These are phyloP conservation scores for Tipula helvola DNA, from an alignment of 2,888 invertebrate species.

Conservation along the genomic window DNA sequence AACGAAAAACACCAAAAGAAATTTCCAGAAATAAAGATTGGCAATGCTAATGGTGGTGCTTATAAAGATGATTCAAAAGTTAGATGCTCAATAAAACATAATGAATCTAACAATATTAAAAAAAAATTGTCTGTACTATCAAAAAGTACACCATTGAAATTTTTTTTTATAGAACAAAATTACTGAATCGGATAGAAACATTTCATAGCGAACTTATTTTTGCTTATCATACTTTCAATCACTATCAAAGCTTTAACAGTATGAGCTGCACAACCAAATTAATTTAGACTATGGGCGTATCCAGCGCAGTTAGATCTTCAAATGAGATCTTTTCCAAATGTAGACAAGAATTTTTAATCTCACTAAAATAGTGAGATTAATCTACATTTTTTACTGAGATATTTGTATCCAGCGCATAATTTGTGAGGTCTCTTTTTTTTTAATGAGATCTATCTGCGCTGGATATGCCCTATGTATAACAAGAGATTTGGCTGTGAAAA, in stretches of 20 bases:
- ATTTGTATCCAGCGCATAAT: no score
- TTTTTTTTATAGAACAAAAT: neutral
- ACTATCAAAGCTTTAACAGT: constrained; percentile 7
- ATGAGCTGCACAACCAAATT: neutral
- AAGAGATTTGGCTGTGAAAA: neutral
- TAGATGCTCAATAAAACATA: neutral
- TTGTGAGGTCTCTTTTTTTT: no score
- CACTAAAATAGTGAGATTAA: no score
- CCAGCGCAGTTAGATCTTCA: no score
- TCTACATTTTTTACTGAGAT: no score
- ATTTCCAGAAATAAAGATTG: neutral
- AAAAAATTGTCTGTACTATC: neutral
- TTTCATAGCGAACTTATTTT: constrained; percentile 4
- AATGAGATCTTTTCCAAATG: no score
- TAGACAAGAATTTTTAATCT: no score
- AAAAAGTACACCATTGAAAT: neutral
- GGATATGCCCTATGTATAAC: no score
- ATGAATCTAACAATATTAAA: neutral
- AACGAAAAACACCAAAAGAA: no score
- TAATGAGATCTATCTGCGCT: no score
- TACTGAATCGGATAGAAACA: neutral
- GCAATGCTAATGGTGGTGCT: neutral
- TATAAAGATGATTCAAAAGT: neutral
- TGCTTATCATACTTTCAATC: neutral
- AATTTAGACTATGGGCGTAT: neutral